A percentile compares a stretch with the other conserved stretches of the same genome.
Conservation (phyloP, 2,888 invertebrate genomes). For the Pomacea canaliculata region DNA sequence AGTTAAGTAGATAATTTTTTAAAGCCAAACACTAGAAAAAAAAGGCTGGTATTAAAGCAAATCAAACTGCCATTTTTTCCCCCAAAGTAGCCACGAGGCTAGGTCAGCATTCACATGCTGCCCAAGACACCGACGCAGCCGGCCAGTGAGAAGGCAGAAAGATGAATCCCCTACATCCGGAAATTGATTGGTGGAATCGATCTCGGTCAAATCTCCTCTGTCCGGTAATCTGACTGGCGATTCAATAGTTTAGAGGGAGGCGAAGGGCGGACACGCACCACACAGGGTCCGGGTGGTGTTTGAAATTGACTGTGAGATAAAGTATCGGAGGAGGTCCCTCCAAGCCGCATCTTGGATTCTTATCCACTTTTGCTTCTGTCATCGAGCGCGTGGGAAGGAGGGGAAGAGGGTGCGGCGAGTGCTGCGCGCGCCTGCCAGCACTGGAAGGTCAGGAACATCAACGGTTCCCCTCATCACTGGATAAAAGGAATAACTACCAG, state of each 20-base stretch:
- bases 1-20: too few species aligned
- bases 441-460: background rate
- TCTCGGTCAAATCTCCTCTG: constrained; percentile 8
- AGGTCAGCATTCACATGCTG: too few species aligned
- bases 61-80: too few species aligned
- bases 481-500: background rate
- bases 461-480: background rate
- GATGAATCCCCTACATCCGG: constrained; percentile 14
- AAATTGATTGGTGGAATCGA: constrained; percentile 17
- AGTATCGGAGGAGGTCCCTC: background rate
- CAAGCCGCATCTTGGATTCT: background rate
- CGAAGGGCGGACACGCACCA: background rate
- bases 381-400: background rate
- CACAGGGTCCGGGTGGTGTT: background rate
- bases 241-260: background rate
- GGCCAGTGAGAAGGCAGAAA: background rate
- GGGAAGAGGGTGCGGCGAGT: too few species aligned
- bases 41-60: too few species aligned
- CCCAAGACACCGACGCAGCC: background rate
- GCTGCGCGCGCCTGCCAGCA: too few species aligned
- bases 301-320: background rate
- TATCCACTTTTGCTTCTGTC: background rate
- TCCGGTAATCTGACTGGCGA: constrained; percentile 1
- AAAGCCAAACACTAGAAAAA: too few species aligned
- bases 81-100: too few species aligned